Conservation (phyloP, 2,888 invertebrate species). For the Ophraella communa region DNA sequence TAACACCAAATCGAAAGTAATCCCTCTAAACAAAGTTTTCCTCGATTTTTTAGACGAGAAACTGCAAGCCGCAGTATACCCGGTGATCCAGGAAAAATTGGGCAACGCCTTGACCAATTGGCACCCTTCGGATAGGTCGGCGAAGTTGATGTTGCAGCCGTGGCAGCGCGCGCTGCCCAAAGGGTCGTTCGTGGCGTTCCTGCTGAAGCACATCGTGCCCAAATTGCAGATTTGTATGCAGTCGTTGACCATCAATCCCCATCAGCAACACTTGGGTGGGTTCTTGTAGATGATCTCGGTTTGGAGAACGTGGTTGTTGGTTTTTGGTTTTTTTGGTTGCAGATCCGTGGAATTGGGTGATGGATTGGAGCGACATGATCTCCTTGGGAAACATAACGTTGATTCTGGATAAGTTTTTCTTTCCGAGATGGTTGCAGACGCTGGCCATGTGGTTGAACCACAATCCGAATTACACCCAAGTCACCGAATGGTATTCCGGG, state of each 20-base stretch:
- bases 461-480: conserved; percentile 87
- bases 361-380: conserved; percentile 90
- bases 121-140: conserved; percentile 95
- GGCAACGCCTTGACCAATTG: conserved; percentile 88
- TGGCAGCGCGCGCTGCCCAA: conserved; percentile 75
- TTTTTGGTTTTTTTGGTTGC: too few relatives aligned
- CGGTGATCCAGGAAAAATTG: conserved; percentile 89
- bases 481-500: conserved; percentile 83
- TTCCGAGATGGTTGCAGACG: conserved; percentile 90
- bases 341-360: conserved; percentile 95
- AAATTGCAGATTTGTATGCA: conserved; percentile 79
- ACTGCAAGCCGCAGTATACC: conserved; percentile 70
- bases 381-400: conserved; percentile 79
- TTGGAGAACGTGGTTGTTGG: too few relatives aligned
- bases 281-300: too few relatives aligned
- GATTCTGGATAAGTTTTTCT: conserved; percentile 86
- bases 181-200: conserved; percentile 79
- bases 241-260: conserved; percentile 72
- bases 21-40: too few relatives aligned
- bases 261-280: conserved; percentile 72
- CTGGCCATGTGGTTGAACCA: conserved; percentile 90
- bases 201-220: conserved; percentile 87
- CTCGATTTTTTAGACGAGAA: too few relatives aligned
- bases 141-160: conserved; percentile 87
- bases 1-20: too few relatives aligned